Conservation (phyloP, 2,888 invertebrate genomes). For the Silvanus unidentatus region DNA sequence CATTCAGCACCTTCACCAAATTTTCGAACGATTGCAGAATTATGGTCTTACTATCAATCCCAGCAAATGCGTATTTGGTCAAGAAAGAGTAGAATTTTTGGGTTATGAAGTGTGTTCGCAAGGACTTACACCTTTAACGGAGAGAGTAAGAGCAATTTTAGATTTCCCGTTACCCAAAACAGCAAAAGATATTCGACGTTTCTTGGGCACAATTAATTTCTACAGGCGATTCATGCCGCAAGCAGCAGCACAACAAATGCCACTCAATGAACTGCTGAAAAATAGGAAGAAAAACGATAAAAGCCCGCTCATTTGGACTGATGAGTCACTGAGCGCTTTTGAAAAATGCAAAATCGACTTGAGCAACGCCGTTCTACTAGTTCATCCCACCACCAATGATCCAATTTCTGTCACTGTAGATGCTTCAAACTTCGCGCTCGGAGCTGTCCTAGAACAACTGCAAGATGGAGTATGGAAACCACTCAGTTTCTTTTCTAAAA, state of each 20-base stretch:
- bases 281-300: neutral
- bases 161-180: slow-evolving; percentile 2
- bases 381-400: neutral
- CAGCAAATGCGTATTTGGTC: slow-evolving; percentile 31
- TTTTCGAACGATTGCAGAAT: slow-evolving; percentile 22
- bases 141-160: slow-evolving; percentile 2
- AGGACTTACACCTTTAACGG: slow-evolving; percentile 30
- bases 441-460: slow-evolving; percentile 37
- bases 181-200: slow-evolving; percentile 6
- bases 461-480: slow-evolving; percentile 29
- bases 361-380: slow-evolving; percentile 1
- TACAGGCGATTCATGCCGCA: slow-evolving; percentile 12
- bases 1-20: neutral
- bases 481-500: slow-evolving; percentile 37
- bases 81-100: slow-evolving; percentile 20
- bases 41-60: slow-evolving; percentile 27
- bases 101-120: slow-evolving; percentile 15
- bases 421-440: slow-evolving; percentile 25
- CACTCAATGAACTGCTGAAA: neutral
- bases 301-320: neutral
- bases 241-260: slow-evolving; percentile 7
- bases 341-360: slow-evolving; percentile 4
- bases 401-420: slow-evolving; percentile 8
- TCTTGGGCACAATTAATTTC: slow-evolving; percentile 13
- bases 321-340: slow-evolving; percentile 4